Percentiles rank a stretch among this genome's conserved stretches.
These are phyloP conservation scores for Phyllotreta striolata DNA, from an alignment of 2,888 invertebrate species.

Conservation along the genomic window DNA sequence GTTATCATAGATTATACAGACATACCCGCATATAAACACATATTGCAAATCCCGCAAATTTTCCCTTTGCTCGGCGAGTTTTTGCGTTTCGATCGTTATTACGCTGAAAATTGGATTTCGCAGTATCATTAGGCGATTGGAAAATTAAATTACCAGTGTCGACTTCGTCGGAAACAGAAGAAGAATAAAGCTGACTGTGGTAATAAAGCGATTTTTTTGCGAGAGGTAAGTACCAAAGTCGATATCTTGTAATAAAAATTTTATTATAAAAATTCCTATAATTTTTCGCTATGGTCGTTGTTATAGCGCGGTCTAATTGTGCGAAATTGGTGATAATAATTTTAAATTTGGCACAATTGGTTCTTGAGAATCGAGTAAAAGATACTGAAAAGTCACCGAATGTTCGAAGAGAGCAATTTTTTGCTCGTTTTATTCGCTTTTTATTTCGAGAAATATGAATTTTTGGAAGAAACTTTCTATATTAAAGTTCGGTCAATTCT, in stretches of 20 bases:
- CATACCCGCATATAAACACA: no score
- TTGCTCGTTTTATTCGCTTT: no score
- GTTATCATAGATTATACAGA: no score
- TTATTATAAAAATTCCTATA: constrained; percentile 2
- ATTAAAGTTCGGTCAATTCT: no score
- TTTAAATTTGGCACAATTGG: not conserved
- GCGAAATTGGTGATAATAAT: no score
- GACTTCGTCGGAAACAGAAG: constrained; percentile 6
- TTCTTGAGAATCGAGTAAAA: no score
- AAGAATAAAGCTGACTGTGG: constrained; percentile 1
- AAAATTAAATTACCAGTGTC: not conserved
- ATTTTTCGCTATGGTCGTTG: not conserved
- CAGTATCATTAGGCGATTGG: not conserved
- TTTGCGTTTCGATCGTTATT: no score
- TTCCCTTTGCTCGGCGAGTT: not conserved
- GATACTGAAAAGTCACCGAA: no score
- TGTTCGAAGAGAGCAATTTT: no score
- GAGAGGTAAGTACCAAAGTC: not conserved
- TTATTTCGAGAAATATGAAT: no score
- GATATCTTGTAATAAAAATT: constrained; percentile 5
- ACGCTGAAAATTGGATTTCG: not conserved
- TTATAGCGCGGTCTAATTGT: no score
- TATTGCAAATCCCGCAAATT: not conserved
- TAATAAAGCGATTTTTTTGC: not conserved
- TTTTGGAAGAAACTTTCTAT: no score